Conservation (phyloP, 2,797 vertebrate species). For the Sebastes aleutianus region DNA sequence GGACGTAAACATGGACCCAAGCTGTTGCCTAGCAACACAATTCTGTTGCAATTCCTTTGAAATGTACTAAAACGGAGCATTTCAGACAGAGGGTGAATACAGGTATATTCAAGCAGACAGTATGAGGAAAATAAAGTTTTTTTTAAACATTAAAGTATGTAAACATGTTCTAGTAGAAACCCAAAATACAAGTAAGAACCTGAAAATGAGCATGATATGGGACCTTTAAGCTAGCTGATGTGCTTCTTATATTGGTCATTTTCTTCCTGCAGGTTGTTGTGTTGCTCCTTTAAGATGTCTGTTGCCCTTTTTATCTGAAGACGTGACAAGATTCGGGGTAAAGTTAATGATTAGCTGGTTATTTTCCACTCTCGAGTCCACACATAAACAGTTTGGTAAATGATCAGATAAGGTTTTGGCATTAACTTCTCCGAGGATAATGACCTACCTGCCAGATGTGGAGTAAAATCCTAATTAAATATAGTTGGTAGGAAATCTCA, state of each 20-base stretch:
- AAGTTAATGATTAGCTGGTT: not conserved
- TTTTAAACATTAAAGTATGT: too few relatives aligned
- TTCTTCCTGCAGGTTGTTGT: not conserved
- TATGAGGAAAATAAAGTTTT: too few relatives aligned
- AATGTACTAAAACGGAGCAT: too few relatives aligned
- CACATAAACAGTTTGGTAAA: not conserved
- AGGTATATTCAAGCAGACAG: too few relatives aligned
- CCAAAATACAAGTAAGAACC: too few relatives aligned
- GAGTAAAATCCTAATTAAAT: not conserved
- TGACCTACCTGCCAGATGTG: not conserved
- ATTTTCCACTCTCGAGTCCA: not conserved
- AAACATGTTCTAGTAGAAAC: too few relatives aligned
- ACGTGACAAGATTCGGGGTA: not conserved
- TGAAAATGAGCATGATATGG: too few relatives aligned
- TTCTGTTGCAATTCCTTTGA: too few relatives aligned
- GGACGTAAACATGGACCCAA: too few relatives aligned
- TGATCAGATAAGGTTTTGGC: not conserved
- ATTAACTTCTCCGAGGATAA: not conserved
- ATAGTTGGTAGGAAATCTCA: not conserved
- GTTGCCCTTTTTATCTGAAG: not conserved
- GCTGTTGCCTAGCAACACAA: too few relatives aligned
- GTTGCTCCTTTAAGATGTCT: not conserved
- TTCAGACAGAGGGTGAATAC: too few relatives aligned
- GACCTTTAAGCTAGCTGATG: not conserved
- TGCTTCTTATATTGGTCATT: not conserved